Conservation (phyloP, 2,113 vertebrate species). For the Dasypus novemcinctus region DNA sequence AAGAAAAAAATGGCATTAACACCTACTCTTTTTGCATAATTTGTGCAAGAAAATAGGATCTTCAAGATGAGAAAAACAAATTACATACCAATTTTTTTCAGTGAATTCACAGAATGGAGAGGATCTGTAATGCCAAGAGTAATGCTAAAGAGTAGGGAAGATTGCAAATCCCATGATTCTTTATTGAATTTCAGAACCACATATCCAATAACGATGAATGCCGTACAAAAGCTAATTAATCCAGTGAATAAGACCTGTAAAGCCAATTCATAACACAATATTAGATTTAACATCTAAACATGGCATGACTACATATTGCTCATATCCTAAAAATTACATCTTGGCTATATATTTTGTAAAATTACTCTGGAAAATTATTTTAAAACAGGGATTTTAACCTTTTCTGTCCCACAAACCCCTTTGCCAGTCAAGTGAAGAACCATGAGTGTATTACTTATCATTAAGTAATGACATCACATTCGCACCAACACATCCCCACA, state of each 20-base stretch:
- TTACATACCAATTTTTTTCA: conserved; percentile 64
- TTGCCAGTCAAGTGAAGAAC: too few species aligned
- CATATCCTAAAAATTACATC: neutral
- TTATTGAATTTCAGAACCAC: conserved; percentile 46
- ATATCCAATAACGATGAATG: neutral
- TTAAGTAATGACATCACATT: too few species aligned
- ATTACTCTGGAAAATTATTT: neutral
- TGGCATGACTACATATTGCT: neutral
- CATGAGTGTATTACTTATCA: too few species aligned
- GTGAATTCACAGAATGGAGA: conserved; percentile 53
- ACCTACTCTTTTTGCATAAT: neutral
- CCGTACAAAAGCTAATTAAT: conserved; percentile 17
- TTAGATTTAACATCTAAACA: conserved; percentile 11
- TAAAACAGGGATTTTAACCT: too few species aligned
- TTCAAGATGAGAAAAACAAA: neutral
- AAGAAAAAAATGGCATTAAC: neutral
- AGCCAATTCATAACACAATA: conserved; percentile 8
- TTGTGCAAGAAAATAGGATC: neutral
- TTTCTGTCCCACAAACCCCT: too few species aligned
- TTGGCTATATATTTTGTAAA: neutral
- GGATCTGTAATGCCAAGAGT: conserved; percentile 57
- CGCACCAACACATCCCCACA: too few species aligned
- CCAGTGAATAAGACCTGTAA: conserved; percentile 64
- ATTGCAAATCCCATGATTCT: conserved; percentile 41
- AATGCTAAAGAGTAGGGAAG: conserved; percentile 62